Evolutionary conservation across 2,888 invertebrate genomes (phyloP).

Genomic region (Serripes groenlandicus): DNA sequence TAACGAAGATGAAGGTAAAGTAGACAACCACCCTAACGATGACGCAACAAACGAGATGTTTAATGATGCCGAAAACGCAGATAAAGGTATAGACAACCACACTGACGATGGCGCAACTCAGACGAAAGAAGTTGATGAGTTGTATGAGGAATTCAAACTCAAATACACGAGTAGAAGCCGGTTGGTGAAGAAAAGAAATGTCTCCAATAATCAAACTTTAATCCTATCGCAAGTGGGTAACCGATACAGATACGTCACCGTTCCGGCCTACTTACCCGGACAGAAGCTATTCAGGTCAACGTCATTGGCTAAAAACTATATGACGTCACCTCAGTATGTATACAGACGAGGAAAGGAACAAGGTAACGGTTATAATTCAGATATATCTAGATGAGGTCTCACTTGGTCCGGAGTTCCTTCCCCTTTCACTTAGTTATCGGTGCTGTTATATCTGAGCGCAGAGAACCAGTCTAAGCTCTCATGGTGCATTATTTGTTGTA

Average conservation of each 20-base stretch:
- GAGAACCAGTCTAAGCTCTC: no score
- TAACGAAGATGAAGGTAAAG: background rate
- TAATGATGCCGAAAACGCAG: background rate
- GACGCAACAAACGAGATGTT: background rate
- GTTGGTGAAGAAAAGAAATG: background rate
- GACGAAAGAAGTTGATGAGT: background rate
- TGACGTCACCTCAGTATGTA: slow-evolving; percentile 32
- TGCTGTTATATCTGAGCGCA: no score
- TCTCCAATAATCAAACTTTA: slow-evolving; percentile 51
- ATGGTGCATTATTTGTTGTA: no score
- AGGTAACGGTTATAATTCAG: slow-evolving; percentile 14
- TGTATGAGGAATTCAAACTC: slow-evolving; percentile 48
- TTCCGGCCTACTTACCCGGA: slow-evolving; percentile 57
- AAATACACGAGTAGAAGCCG: slow-evolving; percentile 16
- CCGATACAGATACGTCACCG: slow-evolving; percentile 51
- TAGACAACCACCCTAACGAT: background rate
- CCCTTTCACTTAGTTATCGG: background rate
- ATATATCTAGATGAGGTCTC: no score
- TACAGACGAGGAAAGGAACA: slow-evolving; percentile 24
- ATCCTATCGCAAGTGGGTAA: slow-evolving; percentile 53
- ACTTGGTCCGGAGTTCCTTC: background rate
- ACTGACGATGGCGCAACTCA: background rate
- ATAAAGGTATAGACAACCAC: background rate
- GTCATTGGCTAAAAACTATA: slow-evolving; percentile 44
- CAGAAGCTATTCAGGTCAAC: slow-evolving; percentile 49